Base-by-base conservation (phyloP, 1,140 invertebrate genomes). In the Megalopta genalis region DNA sequence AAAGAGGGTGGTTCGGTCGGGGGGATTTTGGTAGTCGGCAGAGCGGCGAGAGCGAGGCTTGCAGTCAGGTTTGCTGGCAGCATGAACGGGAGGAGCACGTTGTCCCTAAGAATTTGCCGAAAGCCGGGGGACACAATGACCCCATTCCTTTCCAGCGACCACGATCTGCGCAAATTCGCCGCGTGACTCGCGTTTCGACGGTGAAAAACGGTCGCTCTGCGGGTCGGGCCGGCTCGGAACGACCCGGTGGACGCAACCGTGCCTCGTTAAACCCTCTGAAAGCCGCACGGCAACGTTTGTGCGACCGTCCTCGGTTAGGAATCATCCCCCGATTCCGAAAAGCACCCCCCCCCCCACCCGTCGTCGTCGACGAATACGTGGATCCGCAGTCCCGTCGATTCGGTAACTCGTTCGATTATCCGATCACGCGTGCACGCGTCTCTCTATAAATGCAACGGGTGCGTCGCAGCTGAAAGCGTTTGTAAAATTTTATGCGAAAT, bases 151-250 rank as follows among this genome's bases (percentile, higher is more conserved):
- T 62, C 60, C 27, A 27, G 60, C 25, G 27, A 12, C 60, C 25
- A 62, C 25, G 60, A 62, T 62, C 62, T 68, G 27, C 64, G 46
- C 42, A 32, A 59, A 37, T 37, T 66, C 42, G 63, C 59, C 65
- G 59, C 73, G 32, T 76, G 72, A 42, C 71, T 62, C 71, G 27
- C 25, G 54, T 78, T 57, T 65, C 59, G 54, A 23, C 23, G 37
- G 37, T 32, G 57, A 64, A 76, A 81, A 81, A 81, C 60, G 64
- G 66, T 54, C 76, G 54, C 21, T 10, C 1, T 2, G 10, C 21
- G 32, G 39, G 14, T 3, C 16, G 4, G 18, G 18, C 18, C 39
- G 18, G 18, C 10, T 10, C 27, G 46, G 1, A 9, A 3, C 42
- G 39, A 32, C 21, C n/a, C 46, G 25, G 16, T 16, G 27, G 68